Conservation (phyloP, 2,113 vertebrate species). For the Eurypyga helias region DNA sequence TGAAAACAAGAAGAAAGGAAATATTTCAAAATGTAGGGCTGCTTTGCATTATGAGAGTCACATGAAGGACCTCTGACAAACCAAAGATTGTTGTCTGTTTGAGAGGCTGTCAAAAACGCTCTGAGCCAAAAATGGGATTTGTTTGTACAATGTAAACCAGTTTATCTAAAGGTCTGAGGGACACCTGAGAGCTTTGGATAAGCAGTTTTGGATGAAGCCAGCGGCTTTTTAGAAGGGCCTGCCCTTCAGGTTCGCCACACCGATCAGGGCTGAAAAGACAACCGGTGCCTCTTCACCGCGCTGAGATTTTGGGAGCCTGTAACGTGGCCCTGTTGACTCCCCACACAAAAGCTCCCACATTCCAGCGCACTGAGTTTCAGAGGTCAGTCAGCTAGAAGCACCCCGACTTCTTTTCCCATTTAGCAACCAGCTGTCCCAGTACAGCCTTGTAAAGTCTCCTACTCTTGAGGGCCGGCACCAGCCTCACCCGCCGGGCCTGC, state of each 20-base stretch:
- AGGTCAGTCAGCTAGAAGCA: neutral
- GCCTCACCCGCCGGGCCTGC: neutral
- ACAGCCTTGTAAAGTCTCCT: neutral
- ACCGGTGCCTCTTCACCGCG: neutral
- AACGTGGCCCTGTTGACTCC: neutral
- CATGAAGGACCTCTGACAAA: conserved; percentile 65
- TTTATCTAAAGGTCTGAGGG: conserved; percentile 62
- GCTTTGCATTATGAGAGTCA: conserved; percentile 57
- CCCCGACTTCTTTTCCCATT: neutral
- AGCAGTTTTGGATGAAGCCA: conserved; percentile 39
- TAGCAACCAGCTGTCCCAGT: neutral
- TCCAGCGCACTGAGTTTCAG: neutral
- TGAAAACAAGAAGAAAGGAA: conserved; percentile 63
- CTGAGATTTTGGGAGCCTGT: neutral
- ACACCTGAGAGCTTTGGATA: conserved; percentile 65
- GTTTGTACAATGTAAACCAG: conserved; percentile 53
- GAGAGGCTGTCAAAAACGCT: conserved; percentile 63
- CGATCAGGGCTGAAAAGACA: neutral
- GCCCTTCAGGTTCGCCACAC: neutral
- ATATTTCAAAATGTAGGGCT: conserved; percentile 51
- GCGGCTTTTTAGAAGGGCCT: neutral
- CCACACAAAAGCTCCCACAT: neutral
- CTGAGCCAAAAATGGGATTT: conserved; percentile 66
- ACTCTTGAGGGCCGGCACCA: neutral
- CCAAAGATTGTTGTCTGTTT: conserved; percentile 46